Evolutionary conservation across 2,888 invertebrate genomes (phyloP), one percentile per base, ranked within the genome.

Genomic region (Limnephilus marmoratus): DNA sequence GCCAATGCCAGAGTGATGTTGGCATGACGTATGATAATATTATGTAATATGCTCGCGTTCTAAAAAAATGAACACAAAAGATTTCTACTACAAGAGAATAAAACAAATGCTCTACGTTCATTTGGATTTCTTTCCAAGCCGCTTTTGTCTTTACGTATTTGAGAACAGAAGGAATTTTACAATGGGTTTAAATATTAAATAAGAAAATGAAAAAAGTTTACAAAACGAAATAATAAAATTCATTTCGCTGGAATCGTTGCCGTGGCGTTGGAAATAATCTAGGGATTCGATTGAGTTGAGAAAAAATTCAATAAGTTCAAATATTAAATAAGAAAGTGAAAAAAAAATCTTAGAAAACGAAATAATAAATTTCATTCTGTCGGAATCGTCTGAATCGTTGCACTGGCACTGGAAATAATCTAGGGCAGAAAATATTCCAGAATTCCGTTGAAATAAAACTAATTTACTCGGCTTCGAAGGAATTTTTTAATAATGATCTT

Each of bases 401-500:
- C 68, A 68, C n/a, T 37, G 24, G 83, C 83, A 7, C 37, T 41
- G 37, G 37, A 83, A 83, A 83, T 83, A 83, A 83, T 31, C 82
- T 80, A 81, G n/a, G 45, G 1, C n/a, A 41, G 81, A 90, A 41
- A 90, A 41, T 81, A 41, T 41, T 90, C 80, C 24, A 81, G 29
- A 53, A n/a, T 53, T 24, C 82, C 34, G 31, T 91, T 82, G 81
- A 92, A 92, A 92, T 88, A 93, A 92, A 92, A 91, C 93, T 90
- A 82, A 92, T 92, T 92, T 92, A 68, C 91, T 81, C 29, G 90
- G 91, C 82, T 89, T 53, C 83, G 85, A 85, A 92, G 68, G 93
- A 93, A 93, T 93, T 92, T 93, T 93, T 92, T 85, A 90, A 90
- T 90, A 85, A 90, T 85, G 90, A 68, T 53, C 85, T 37, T 85